Conservation (phyloP, 2,888 invertebrate species). For the Lithophane ornitopus region DNA sequence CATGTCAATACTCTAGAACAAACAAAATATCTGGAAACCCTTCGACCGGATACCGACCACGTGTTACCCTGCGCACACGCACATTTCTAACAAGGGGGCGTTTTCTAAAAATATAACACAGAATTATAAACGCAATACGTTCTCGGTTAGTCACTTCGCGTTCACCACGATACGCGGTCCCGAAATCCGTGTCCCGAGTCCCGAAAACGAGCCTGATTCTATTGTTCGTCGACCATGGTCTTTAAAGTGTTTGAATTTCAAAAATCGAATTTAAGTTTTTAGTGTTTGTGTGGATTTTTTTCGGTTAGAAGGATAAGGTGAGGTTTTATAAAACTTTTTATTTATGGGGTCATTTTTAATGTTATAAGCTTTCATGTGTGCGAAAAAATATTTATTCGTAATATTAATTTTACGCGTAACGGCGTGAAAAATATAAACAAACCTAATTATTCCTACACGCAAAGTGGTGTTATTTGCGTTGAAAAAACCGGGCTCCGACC, state of each 20-base stretch:
- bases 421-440: conserved; percentile 37
- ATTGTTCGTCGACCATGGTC: conserved; percentile 63
- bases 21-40: conserved; percentile 77
- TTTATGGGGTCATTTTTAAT: neutral
- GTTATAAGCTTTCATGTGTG: no score
- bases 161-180: conserved; percentile 72
- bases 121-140: conserved; percentile 78
- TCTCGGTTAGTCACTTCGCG: conserved; percentile 81
- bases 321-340: neutral
- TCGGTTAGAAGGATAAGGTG: conserved; percentile 10
- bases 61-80: conserved; percentile 77
- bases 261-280: conserved; percentile 10
- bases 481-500: conserved; percentile 62
- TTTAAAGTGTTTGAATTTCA: conserved; percentile 61
- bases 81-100: conserved; percentile 86
- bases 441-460: conserved; percentile 7
- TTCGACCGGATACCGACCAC: conserved; percentile 81
- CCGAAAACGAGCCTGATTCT: conserved; percentile 48
- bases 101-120: conserved; percentile 87
- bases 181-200: conserved; percentile 55
- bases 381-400: neutral
- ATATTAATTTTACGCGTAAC: conserved; percentile 9
- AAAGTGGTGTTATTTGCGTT: conserved; percentile 55
- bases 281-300: conserved; percentile 49
- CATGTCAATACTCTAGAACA: conserved; percentile 60